Evolutionary conservation across 2,888 invertebrate species (phyloP), one percentile per base, ranked within the genome.

Genomic region (Sialis fuliginosa): DNA sequence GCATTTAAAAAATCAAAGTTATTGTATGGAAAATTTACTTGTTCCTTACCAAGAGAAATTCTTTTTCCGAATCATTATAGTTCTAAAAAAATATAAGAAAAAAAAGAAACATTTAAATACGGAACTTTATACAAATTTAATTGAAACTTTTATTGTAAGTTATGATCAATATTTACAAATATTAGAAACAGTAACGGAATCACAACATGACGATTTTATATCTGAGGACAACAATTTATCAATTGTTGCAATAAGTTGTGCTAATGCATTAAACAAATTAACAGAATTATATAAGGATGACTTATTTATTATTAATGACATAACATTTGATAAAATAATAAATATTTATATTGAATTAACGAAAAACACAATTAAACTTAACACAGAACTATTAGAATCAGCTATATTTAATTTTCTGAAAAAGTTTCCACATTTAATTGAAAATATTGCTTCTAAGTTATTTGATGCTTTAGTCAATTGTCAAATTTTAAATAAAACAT

Each of bases 371-470:
- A 41, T 13, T 10, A 39, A 12, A 33, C 32, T 45, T 34, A 48
- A 48, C 8, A 33, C 33, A 34, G 50, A 50, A 32, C 6, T 33
- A 34, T 62, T 82, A 54, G 79, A 80, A 53, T 61, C 60, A 5
- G 60, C 70, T 2, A 58, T 83, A 7, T 58, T 67, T 8, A 60
- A 64, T 49, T 81, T 79, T 58, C 66, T 84, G 12, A 60, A 69
- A 49, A 66, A 64, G 45, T 81, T 75, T 63, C 77, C 81, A 37
- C 74, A 78, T 55, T 69, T 67, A 54, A 66, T 77, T 5, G 57
- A 61, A 9, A 57, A 61, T 10, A 58, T 82, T 8, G 61, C 67
- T 10, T 60, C 61, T n/a, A 66, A 73, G 48, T 62, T 75, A 48
- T 77, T 76, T 51, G 63, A 64, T 51, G 65, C 67, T 43, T 68